phyloP scores from a whole-genome alignment of 2,797 vertebrate species.

The Peromyscus melanophrys region DNA sequence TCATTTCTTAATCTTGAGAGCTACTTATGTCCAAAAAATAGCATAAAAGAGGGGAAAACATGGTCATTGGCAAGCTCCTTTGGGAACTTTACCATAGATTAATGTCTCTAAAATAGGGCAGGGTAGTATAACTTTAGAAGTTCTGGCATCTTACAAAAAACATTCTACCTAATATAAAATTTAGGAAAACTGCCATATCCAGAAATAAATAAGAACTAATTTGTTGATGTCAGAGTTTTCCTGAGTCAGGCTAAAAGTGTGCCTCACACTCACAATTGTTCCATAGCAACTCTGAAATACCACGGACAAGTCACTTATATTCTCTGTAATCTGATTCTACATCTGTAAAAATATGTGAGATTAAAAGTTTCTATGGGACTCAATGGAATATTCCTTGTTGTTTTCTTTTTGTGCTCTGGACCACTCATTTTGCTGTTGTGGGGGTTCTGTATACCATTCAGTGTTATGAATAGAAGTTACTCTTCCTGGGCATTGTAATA shows the following conservation, averaged over 20 bases:
- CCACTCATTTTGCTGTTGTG: constrained; percentile 67
- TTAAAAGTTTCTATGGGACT: constrained; percentile 1
- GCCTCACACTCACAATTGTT: background rate
- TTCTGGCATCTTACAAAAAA: constrained; percentile 17
- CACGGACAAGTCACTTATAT: background rate
- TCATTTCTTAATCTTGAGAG: background rate
- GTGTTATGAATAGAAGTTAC: constrained; percentile 56
- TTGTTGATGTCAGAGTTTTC: background rate
- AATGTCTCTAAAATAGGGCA: background rate
- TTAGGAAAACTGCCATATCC: background rate
- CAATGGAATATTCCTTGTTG: background rate
- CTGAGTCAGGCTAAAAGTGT: background rate
- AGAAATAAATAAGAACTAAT: background rate
- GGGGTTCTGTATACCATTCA: constrained; percentile 37
- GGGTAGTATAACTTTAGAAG: background rate
- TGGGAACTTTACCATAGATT: background rate
- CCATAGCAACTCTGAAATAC: constrained; percentile 22
- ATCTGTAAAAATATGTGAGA: constrained; percentile 67
- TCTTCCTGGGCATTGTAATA: constrained; percentile 69
- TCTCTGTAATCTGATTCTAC: constrained; percentile 53
- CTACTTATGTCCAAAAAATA: background rate
- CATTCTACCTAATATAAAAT: background rate
- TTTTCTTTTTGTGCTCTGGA: background rate
- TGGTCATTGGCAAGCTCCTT: background rate
- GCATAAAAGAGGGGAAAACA: background rate